Base-by-base conservation (phyloP, 2,888 invertebrate species). In the Carterocephalus palaemon region DNA sequence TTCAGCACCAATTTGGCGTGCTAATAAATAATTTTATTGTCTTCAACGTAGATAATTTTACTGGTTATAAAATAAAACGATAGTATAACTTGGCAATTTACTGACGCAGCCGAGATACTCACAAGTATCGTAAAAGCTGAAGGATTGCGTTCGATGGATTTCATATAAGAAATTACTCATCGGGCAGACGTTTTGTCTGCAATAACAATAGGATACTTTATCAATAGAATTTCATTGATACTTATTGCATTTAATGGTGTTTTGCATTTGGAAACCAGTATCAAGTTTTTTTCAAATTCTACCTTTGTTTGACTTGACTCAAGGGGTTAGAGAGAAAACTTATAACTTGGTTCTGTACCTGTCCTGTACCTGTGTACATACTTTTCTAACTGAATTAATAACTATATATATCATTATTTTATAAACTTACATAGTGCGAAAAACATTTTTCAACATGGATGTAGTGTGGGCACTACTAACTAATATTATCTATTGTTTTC, bases 11-110 rank as follows among this genome's bases (percentile, higher is more conserved):
- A 42, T 42, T 42, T 42, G 34, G 28, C 12, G 20, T 16, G 20
- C 28, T 36, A 43, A 43, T 43, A 43, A 43, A 43, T 43, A 43
- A 34, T 28, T 43, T 43, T 43, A 43, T 43, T 34, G 28, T 15
- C 20, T 22, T 10, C 34, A 43, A 36, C 29, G 42, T 22, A 43
- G 34, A 43, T 43, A 43, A 43, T 43, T 43, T 43, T 43, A 36
- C 34, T 36, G 42, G 42, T 34, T 43, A 36, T 36, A 43, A 36
- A 36, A 43, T 36, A 34, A 43, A 43, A 33, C 28, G 43, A 36
- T 13, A 28, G 17, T 42, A 41, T 41, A 43, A 36, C 29, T 36
- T 26, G 15, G 36, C 36, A 43, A 24, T 43, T 37, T 37, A 31
- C 36, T 29, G 43, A 43, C 36, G 17, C 22, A 43, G 36, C 23